These are phyloP conservation scores for Tapirus terrestris DNA, from an alignment of 2,113 vertebrate species.

Conservation along the genomic window DNA sequence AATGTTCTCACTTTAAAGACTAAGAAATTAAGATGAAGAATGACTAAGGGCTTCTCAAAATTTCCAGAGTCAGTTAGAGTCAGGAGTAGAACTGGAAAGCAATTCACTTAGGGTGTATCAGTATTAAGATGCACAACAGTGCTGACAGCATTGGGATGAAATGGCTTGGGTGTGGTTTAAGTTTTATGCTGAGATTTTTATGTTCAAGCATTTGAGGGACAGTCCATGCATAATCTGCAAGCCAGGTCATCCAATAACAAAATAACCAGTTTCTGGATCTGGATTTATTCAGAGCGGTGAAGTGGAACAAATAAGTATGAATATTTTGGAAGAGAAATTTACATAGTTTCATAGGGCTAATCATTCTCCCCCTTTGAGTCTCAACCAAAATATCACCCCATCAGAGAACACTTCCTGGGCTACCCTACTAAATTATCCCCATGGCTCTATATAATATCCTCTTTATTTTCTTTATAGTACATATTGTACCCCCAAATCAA, in stretches of 20 bases:
- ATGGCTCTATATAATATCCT: neutral
- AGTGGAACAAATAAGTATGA: neutral
- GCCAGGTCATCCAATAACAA: neutral
- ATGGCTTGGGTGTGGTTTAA: neutral
- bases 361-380: neutral
- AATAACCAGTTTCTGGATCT: neutral
- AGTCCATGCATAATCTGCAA: neutral
- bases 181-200: neutral
- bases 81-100: neutral
- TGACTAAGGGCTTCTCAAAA: neutral
- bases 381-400: neutral
- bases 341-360: neutral
- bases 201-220: neutral
- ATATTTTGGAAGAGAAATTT: neutral
- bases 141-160: neutral
- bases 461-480: neutral
- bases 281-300: neutral
- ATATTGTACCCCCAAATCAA: neutral
- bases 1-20: neutral
- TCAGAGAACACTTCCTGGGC: neutral
- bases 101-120: neutral
- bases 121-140: neutral
- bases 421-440: neutral
- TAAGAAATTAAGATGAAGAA: neutral
- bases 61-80: neutral